Conservation (phyloP, 2,113 vertebrate species). For the Sinocyclocheilus grahami region DNA sequence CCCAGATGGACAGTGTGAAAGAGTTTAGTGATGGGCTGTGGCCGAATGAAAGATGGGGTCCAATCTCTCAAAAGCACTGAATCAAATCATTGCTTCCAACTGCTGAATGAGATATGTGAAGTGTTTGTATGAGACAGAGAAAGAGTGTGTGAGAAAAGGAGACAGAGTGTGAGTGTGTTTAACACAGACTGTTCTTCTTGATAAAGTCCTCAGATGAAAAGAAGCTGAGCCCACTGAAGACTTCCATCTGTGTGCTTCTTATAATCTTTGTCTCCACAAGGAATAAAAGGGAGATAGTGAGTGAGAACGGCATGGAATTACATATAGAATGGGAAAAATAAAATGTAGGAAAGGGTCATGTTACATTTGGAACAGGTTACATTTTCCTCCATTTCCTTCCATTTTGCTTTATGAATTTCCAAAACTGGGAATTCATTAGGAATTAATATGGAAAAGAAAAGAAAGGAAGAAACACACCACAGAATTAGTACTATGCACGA, state of each 20-base stretch:
- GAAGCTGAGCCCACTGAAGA: conserved; percentile 5
- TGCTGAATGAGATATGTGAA: conserved; percentile 54
- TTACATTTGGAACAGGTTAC: conserved; percentile 70
- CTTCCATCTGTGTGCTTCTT: conserved; percentile 37
- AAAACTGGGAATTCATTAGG: not conserved
- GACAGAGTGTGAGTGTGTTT: conserved; percentile 32
- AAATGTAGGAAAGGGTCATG: conserved; percentile 47
- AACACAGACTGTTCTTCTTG: conserved; percentile 39
- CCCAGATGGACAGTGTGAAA: conserved; percentile 61
- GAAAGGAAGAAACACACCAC: not conserved
- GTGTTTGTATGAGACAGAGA: conserved; percentile 5
- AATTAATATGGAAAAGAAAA: not conserved
- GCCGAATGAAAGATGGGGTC: conserved; percentile 56
- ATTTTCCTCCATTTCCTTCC: conserved; percentile 56
- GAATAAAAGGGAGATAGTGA: conserved; percentile 1
- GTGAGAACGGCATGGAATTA: conserved; percentile 48
- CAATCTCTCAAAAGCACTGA: conserved; percentile 63
- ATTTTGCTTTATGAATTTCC: not conserved
- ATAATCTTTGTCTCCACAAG: conserved; percentile 31
- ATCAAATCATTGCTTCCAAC: conserved; percentile 65
- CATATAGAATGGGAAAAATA: conserved; percentile 39
- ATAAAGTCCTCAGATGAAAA: conserved; percentile 47
- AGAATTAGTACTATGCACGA: not conserved
- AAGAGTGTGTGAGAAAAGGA: conserved; percentile 2
- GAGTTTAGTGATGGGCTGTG: conserved; percentile 57